phyloP scores from a whole-genome alignment of 1,140 invertebrate genomes.

The Apis cerana region DNA sequence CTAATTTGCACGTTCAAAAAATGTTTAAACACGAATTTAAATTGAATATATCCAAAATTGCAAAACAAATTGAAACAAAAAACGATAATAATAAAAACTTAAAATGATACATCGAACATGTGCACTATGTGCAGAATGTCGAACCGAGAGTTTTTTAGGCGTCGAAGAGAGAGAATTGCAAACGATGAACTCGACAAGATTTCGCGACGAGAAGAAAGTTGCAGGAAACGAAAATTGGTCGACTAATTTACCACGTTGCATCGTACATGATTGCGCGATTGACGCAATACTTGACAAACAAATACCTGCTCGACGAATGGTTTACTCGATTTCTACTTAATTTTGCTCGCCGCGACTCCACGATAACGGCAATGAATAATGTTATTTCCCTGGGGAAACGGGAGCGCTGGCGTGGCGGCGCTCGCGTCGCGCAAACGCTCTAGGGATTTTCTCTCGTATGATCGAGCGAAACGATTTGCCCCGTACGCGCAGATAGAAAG shows the following conservation, averaged over 20 bases:
- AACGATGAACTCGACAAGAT: no score
- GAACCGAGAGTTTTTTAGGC: no score
- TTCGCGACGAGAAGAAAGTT: background rate
- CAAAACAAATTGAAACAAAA: no score
- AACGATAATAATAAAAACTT: no score
- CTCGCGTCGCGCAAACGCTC: background rate
- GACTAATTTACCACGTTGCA: background rate
- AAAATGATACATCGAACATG: no score
- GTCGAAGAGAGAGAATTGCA: no score
- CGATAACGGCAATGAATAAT: background rate
- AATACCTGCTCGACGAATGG: background rate
- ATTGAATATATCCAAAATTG: no score
- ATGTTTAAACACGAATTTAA: no score
- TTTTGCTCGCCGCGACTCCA: background rate
- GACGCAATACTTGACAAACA: background rate
- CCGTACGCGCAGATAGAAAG: background rate
- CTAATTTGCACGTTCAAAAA: no score
- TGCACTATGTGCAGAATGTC: no score
- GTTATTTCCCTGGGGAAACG: background rate
- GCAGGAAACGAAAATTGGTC: no score
- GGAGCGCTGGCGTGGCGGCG: background rate
- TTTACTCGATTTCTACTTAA: background rate
- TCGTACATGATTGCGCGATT: background rate
- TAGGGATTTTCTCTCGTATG: background rate
- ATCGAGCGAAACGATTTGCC: background rate